Base-by-base conservation (phyloP, 2,797 vertebrate species). In the Carapus acus region DNA sequence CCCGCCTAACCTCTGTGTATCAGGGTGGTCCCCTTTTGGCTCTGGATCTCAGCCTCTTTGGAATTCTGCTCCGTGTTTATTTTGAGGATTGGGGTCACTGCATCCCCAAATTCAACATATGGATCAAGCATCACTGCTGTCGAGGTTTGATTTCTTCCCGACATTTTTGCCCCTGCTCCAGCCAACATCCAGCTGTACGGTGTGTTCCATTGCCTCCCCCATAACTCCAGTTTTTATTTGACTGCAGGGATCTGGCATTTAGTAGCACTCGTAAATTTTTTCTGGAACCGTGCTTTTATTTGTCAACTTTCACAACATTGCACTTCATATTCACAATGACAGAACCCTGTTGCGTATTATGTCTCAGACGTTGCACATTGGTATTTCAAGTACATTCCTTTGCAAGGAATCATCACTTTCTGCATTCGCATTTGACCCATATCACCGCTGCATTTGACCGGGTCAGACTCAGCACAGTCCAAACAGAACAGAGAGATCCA, bases 21-120 rank as follows among this genome's bases (percentile, higher is more conserved):
- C 87, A 87, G 88, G 91, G 91, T 93, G 91, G 91, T 94, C 91
- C 67, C 58, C 33, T 9, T 58, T 73, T 77, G 77, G 67, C 74
- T 67, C 50, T 11, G 22, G 65, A 72, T 79, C 57, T 61, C 57
- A 69, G 54, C 77, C 62, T 62, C 58, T 76, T 55, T 72, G 66
- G 71, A 68, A 74, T 77, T 67, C 69, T 43, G 58, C 71, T 78
- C 69, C 54, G 57, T 66, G 71, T 83, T 82, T 87, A 78, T 83
- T 84, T 84, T 59, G 29, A 65, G 65, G 61, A 78, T 80, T 49
- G 57, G 66, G 77, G 79, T 84, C 77, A 80, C 55, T 74, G 64
- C 69, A 71, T 63, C 54, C 63, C 46, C 47, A 59, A 64, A 75
- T 80, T 55, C 62, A 76, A 69, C 65, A 72, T 75, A 63, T 68